Evolutionary conservation across 2,888 invertebrate genomes (phyloP), one percentile per base, ranked within the genome.

Genomic region (Ophion obscuratus): DNA sequence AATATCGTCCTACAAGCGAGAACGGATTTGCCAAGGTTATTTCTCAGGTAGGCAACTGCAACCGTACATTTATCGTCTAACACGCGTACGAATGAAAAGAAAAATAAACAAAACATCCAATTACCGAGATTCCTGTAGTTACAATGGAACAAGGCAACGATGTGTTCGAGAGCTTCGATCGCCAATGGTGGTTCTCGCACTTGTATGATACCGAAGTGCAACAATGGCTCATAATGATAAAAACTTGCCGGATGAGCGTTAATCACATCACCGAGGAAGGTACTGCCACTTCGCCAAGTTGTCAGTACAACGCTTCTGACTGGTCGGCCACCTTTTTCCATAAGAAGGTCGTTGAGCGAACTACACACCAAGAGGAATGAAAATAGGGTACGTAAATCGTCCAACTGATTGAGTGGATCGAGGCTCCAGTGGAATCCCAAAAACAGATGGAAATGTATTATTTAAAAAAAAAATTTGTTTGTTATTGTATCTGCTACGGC

Each of bases 251-350:
- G 98, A 93, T 98, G 96, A 40, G 97, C 95, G 93, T 97, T 97
- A 70, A 98, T 93, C 66, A 98, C 96, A 92, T 98, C 98, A 78
- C 98, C 98, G 76, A 98, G 95, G 93, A 98, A 98, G 57, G 98
- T 98, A 27, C 98, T 98, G 7, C 98, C 98, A 5, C 98, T 97
- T 89, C 98, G 95, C 98, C 98, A 98, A 17, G 97, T 97, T n/a
- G 98, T 97, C 85, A 98, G 94, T 88, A 98, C 96, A 70, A 98
- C 94, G 93, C 96, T 97, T 88, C 97, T 95, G 82, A 97, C 92
- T 5, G 98, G 98, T 82, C 95, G 95, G 17, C 98, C 98, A 64
- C 96, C 96, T 62, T 95, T 95, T 89, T 96, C 97, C 89, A 96
- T 95, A 1, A 97, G 95, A 90, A 97, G 95, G 90, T 97, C 96